phyloP scores from a whole-genome alignment of 2,113 vertebrate species.

The Sander lucioperca region DNA sequence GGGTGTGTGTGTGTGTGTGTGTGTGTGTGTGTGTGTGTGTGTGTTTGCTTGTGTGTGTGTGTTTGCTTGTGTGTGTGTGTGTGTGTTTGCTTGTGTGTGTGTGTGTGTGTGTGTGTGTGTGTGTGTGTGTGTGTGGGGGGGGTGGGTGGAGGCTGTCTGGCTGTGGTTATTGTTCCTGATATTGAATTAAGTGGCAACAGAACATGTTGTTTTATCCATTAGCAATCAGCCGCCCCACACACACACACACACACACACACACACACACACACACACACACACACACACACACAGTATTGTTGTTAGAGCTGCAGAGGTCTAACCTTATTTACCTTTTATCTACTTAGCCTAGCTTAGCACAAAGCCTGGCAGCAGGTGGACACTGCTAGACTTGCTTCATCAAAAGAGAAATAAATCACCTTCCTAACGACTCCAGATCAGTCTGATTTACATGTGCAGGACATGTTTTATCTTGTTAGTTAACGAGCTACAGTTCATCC shows the following conservation, averaged over 20 bases:
- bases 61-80: too few species aligned
- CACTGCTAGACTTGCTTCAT: too few species aligned
- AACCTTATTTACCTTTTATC: not conserved
- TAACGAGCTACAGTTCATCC: too few species aligned
- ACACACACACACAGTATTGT: not conserved
- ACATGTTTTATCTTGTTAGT: too few species aligned
- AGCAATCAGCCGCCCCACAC: constrained; percentile 19
- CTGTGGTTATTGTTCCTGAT: constrained; percentile 58
- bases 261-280: constrained; percentile 18
- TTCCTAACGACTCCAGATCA: too few species aligned
- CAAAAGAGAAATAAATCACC: too few species aligned
- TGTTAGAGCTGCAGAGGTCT: not conserved
- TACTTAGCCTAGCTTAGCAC: not conserved
- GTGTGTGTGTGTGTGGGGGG: constrained; percentile 34
- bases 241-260: constrained; percentile 4
- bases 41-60: not conserved
- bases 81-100: not conserved
- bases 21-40: constrained; percentile 19
- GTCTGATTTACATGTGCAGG: too few species aligned
- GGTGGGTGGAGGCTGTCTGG: constrained; percentile 19
- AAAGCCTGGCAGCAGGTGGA: not conserved
- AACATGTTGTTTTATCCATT: constrained; percentile 68
- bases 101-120: constrained; percentile 14
- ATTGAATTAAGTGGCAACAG: constrained; percentile 71
- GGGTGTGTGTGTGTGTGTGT: constrained; percentile 5